These are phyloP conservation scores for Phyllopteryx taeniolatus DNA, from an alignment of 2,113 vertebrate genomes.

Conservation along the genomic window DNA sequence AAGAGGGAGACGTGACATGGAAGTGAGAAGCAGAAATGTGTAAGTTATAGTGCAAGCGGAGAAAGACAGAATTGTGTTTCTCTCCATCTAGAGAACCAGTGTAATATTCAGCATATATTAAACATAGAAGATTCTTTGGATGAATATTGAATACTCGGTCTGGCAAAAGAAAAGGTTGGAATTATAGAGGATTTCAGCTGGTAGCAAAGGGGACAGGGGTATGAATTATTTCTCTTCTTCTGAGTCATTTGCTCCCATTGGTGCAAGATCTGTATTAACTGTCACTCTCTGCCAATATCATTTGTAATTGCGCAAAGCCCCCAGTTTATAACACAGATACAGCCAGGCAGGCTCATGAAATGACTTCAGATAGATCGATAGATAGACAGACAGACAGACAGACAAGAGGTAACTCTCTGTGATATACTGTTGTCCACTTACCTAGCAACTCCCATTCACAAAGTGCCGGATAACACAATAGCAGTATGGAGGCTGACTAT, in stretches of 20 bases:
- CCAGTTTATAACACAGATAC: too few species aligned
- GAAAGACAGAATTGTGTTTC: constrained; percentile 25
- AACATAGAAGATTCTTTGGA: constrained; percentile 17
- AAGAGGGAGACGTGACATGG: constrained; percentile 50
- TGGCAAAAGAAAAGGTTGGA: background rate
- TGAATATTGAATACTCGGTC: background rate
- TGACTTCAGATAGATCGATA: background rate
- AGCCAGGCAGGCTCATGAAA: background rate
- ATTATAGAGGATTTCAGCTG: background rate
- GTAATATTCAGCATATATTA: constrained; percentile 20
- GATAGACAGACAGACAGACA: background rate
- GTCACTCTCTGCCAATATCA: background rate
- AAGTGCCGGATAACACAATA: constrained; percentile 53
- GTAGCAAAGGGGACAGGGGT: background rate
- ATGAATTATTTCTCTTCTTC: background rate
- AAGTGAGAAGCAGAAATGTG: constrained; percentile 52
- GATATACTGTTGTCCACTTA: constrained; percentile 56
- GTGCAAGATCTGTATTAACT: background rate
- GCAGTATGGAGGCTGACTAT: constrained; percentile 41
- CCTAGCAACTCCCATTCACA: constrained; percentile 73
- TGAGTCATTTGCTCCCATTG: background rate
- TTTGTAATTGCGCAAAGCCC: background rate
- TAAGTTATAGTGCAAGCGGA: constrained; percentile 40
- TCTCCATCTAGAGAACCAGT: background rate
- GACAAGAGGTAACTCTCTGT: background rate